Conservation (phyloP, 2,113 vertebrate genomes). For the Hemibagrus wyckioides region DNA sequence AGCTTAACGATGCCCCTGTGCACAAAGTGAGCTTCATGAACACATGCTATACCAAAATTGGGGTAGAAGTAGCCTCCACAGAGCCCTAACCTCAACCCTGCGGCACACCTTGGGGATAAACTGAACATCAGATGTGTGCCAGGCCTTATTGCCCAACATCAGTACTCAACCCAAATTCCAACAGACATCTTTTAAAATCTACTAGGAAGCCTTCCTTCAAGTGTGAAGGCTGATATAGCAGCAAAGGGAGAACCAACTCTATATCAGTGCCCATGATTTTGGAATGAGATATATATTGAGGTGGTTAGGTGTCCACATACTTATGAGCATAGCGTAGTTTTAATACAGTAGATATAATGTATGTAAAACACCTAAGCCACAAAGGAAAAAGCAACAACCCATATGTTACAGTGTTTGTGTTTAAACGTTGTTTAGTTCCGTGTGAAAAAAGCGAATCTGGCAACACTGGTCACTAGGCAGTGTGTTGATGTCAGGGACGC, state of each 20-base stretch:
- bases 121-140: neutral
- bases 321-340: neutral
- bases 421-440: neutral
- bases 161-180: neutral
- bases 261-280: neutral
- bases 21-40: neutral
- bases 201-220: neutral
- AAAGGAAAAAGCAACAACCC: neutral
- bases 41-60: neutral
- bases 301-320: neutral
- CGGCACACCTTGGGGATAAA: neutral
- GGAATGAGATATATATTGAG: neutral
- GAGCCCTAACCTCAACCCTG: neutral
- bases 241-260: neutral
- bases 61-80: neutral
- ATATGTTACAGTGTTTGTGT: neutral
- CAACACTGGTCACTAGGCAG: neutral
- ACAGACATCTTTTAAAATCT: neutral
- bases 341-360: neutral
- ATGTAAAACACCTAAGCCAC: neutral
- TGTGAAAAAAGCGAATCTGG: neutral
- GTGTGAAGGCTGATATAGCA: neutral
- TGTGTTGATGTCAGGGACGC: neutral
- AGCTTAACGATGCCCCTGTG: neutral
- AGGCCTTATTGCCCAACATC: neutral